phyloP scores from a whole-genome alignment of 2,888 invertebrate species.

The Athalia cordata region DNA sequence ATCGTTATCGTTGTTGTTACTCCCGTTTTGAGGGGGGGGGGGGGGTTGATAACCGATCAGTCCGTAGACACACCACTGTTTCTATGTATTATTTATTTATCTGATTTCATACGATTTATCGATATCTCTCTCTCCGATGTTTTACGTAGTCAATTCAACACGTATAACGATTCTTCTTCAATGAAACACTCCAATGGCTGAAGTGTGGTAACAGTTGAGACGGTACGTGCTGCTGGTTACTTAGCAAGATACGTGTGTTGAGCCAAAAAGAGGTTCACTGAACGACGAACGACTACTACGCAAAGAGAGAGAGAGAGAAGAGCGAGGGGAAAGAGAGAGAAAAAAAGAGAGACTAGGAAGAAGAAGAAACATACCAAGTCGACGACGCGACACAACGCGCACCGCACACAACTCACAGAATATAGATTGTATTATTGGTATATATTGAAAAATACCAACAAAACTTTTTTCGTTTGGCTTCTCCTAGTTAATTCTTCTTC shows the following conservation, averaged over 20 bases:
- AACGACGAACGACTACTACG: slow-evolving; percentile 20
- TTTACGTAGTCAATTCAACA: too few species aligned
- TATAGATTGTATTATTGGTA: background rate
- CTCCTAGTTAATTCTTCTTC: too few species aligned
- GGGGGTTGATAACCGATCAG: too few species aligned
- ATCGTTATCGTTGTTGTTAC: slow-evolving; percentile 35
- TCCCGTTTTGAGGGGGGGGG: too few species aligned
- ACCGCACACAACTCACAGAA: slow-evolving; percentile 37
- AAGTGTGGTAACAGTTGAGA: too few species aligned
- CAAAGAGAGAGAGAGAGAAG: background rate
- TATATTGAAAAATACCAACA: slow-evolving; percentile 23
- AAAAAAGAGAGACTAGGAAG: background rate
- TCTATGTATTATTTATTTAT: too few species aligned
- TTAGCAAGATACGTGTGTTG: background rate
- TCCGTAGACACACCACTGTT: too few species aligned
- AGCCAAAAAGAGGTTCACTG: slow-evolving; percentile 23
- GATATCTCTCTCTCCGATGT: too few species aligned
- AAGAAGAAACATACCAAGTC: slow-evolving; percentile 2
- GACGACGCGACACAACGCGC: slow-evolving; percentile 27
- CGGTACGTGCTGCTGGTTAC: too few species aligned
- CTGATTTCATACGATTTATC: too few species aligned
- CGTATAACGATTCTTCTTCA: too few species aligned
- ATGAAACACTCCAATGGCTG: too few species aligned
- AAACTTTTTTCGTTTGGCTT: background rate
- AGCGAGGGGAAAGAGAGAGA: slow-evolving; percentile 9